A percentile compares a stretch with the other conserved stretches of the same genome.
phyloP scores from a whole-genome alignment of 2,797 vertebrate species.

The Leptodactylus fallax region DNA sequence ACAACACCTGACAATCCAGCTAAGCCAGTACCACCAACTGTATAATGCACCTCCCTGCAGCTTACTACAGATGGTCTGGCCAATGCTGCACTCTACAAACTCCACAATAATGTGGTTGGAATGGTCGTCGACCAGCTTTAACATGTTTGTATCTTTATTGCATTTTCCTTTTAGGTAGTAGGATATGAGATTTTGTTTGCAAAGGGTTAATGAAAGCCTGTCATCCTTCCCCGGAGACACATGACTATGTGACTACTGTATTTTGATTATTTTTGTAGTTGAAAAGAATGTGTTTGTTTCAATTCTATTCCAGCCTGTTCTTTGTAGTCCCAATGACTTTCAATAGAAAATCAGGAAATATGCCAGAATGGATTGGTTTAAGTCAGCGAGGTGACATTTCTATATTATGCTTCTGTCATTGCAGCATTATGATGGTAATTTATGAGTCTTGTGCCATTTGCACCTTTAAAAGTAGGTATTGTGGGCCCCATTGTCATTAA shows the following conservation, averaged over 20 bases:
- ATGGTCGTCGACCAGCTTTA: too few species aligned
- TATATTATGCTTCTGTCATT: background rate
- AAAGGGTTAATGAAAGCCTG: conserved; percentile 5
- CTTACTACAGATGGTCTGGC: too few species aligned
- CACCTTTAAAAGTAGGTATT: background rate
- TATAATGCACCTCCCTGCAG: too few species aligned
- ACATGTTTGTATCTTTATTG: too few species aligned
- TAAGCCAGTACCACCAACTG: too few species aligned
- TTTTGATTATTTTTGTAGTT: background rate
- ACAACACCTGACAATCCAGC: too few species aligned
- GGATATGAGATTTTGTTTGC: background rate
- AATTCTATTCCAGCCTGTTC: background rate
- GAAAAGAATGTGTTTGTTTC: conserved; percentile 24
- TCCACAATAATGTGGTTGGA: too few species aligned
- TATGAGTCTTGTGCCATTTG: background rate
- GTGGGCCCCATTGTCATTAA: background rate
- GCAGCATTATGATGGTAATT: conserved; percentile 6
- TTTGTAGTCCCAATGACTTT: background rate
- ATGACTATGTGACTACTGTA: background rate
- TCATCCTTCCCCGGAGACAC: background rate
- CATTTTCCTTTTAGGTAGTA: background rate
- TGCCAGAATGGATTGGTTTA: conserved; percentile 5
- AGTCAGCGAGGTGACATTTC: conserved; percentile 9
- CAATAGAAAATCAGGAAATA: background rate
- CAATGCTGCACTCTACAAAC: too few species aligned